Conservation (phyloP, 2,113 vertebrate species). For the Syngnathus typhle region DNA sequence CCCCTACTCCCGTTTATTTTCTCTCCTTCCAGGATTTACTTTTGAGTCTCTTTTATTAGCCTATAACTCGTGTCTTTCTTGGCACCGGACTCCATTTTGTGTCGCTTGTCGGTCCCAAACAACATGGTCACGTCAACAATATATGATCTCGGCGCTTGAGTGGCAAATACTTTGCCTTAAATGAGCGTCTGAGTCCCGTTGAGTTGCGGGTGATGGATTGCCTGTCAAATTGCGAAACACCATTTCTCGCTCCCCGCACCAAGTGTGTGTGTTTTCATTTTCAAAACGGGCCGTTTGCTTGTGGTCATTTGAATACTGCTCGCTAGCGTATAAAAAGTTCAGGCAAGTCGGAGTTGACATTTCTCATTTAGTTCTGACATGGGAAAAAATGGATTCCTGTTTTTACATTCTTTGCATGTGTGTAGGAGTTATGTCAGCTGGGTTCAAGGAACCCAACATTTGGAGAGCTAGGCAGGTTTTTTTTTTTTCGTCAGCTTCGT, state of each 20-base stretch:
- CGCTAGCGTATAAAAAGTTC: background rate
- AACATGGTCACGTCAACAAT: conserved; percentile 7
- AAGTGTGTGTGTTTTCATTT: conserved; percentile 18
- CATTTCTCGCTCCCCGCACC: conserved; percentile 16
- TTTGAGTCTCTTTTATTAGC: conserved; percentile 13
- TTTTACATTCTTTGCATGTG: background rate
- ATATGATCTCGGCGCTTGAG: conserved; percentile 19
- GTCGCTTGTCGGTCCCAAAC: conserved; percentile 1
- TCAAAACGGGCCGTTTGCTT: conserved; percentile 1
- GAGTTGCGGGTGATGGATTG: conserved; percentile 56
- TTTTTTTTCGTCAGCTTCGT: background rate
- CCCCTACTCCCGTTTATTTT: conserved; percentile 25
- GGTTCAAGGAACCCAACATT: too few relatives aligned
- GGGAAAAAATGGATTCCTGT: conserved; percentile 4
- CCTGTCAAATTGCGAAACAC: conserved; percentile 23
- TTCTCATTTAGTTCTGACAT: conserved; percentile 6
- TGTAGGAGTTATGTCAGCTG: background rate
- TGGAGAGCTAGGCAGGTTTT: background rate
- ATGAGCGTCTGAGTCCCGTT: conserved; percentile 13
- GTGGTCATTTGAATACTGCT: conserved; percentile 12
- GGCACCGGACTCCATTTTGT: background rate
- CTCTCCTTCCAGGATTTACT: conserved; percentile 26
- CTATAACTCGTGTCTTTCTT: background rate
- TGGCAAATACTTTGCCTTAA: background rate
- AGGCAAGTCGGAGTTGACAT: conserved; percentile 20